Percentiles rank a stretch among this genome's conserved stretches.
Evolutionary conservation across 2,113 vertebrate species (phyloP).

Genomic region (Onychostruthus taczanowskii): DNA sequence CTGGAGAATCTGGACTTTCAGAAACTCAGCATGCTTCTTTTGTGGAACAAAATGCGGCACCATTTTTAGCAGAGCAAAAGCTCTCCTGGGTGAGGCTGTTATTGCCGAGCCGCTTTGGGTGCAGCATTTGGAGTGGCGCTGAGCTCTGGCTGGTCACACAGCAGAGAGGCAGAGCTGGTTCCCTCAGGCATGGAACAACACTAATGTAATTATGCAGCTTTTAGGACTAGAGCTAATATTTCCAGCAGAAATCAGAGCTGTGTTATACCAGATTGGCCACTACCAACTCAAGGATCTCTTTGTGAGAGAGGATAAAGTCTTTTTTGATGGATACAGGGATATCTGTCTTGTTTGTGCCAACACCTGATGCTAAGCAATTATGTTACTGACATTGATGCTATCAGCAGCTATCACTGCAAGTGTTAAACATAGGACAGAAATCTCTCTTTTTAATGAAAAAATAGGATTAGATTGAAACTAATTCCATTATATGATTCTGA

Average conservation of each 20-base stretch:
- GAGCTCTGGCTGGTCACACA: background rate
- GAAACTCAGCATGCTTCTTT: background rate
- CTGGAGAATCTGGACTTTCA: background rate
- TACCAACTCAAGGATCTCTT: background rate
- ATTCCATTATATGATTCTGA: background rate
- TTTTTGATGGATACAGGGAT: background rate
- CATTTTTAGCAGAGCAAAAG: background rate
- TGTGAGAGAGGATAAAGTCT: background rate
- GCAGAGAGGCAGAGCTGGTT: background rate
- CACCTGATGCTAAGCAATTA: background rate
- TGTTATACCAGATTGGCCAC: background rate
- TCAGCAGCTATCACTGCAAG: background rate
- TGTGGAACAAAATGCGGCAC: background rate
- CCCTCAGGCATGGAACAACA: constrained; percentile 22
- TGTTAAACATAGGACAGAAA: background rate
- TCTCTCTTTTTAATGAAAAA: background rate
- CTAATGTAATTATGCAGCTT: constrained; percentile 35
- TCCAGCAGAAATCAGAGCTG: constrained; percentile 16
- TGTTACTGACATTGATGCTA: background rate
- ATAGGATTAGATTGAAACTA: background rate
- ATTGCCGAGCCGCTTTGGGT: background rate
- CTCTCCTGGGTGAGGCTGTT: background rate
- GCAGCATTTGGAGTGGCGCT: background rate
- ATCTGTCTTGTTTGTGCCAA: background rate
- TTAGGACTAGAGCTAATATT: constrained; percentile 32